Conservation (phyloP, 1,140 invertebrate species). For the Episyrphus balteatus region DNA sequence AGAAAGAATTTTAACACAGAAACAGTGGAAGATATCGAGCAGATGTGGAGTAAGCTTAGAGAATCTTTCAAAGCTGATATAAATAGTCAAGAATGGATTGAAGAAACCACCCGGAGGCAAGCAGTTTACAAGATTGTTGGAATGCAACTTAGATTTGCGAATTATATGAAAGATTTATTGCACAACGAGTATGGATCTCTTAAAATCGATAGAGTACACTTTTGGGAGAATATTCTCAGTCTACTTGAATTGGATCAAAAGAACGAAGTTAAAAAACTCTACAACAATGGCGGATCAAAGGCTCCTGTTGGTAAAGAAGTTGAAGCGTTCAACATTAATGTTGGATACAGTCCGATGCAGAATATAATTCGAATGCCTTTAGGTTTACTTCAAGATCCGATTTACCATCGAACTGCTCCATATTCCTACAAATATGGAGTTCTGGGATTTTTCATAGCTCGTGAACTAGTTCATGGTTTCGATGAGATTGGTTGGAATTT, state of each 20-base stretch:
- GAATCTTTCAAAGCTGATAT: conserved; percentile 19
- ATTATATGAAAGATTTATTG: no score
- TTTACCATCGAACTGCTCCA: conserved; percentile 81
- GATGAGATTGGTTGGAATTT: conserved; percentile 95
- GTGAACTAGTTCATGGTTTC: conserved; percentile 87
- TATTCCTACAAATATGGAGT: conserved; percentile 86
- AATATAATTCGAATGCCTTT: conserved; percentile 94
- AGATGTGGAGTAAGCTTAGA: conserved; percentile 17
- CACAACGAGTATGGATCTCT: no score
- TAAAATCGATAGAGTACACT: no score
- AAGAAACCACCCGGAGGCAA: conserved; percentile 14
- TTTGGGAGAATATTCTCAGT: no score
- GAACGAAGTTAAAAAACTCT: no score
- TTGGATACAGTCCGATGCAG: conserved; percentile 57
- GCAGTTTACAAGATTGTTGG: no score
- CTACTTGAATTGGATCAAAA: no score
- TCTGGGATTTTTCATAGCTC: conserved; percentile 90
- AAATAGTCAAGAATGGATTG: conserved; percentile 16
- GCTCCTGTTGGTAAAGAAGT: conserved; percentile 2
- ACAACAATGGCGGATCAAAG: not conserved
- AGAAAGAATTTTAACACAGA: conserved; percentile 15
- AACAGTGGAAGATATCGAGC: conserved; percentile 13
- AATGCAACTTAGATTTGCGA: no score
- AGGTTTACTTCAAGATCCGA: conserved; percentile 86
- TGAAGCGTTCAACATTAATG: conserved; percentile 17